Evolutionary conservation across 2,113 vertebrate genomes (phyloP).

Genomic region (Cygnus buccinator): DNA sequence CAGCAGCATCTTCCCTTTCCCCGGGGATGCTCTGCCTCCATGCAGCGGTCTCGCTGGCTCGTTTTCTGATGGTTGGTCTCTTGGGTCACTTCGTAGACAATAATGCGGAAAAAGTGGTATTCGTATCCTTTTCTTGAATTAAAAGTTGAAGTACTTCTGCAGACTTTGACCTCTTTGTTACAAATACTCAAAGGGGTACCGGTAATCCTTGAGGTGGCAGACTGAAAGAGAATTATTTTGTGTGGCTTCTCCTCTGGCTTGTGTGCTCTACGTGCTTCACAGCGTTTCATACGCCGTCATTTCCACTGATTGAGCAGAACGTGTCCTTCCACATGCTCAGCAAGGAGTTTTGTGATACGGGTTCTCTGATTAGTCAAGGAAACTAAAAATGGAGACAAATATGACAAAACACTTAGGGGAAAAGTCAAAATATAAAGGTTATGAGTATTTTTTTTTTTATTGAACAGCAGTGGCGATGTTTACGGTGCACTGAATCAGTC

Average conservation of each 20-base stretch:
- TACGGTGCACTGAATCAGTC: background rate
- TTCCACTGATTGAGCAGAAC: background rate
- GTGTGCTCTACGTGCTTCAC: background rate
- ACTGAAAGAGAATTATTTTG: background rate
- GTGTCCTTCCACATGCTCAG: background rate
- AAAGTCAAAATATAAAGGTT: background rate
- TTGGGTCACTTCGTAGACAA: background rate
- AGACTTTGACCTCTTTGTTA: background rate
- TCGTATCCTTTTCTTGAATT: background rate
- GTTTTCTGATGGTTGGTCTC: rapidly evolving
- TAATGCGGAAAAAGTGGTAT: background rate
- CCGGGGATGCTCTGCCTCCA: background rate
- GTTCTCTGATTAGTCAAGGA: background rate
- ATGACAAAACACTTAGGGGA: background rate
- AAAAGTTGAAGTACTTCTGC: background rate
- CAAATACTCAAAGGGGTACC: background rate
- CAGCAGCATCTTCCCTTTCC: background rate
- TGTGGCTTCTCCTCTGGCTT: background rate
- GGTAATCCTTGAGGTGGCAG: background rate
- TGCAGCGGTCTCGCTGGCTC: background rate
- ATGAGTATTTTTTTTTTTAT: background rate
- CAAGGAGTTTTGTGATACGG: background rate
- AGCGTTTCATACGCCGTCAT: rapidly evolving
- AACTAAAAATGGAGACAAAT: background rate
- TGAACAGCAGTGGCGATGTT: background rate